phyloP scores from a whole-genome alignment of 1,140 invertebrate genomes.

The Zaprionus kolodkinae region DNA sequence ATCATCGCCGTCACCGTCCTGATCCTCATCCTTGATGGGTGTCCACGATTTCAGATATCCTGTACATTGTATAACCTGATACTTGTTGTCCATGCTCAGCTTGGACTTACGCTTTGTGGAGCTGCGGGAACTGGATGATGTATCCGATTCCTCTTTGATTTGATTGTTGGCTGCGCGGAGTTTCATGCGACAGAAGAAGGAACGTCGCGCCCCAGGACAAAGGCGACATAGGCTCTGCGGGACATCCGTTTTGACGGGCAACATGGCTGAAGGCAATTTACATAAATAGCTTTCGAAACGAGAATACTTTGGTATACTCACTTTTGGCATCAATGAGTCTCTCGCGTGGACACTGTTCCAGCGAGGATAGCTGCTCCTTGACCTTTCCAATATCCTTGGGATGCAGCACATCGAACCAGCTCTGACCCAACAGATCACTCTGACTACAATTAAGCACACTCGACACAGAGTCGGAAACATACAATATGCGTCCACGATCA shows the following conservation, averaged over 20 bases:
- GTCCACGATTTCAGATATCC: conserved; percentile 97
- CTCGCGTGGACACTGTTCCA: conserved; percentile 94
- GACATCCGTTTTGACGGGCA: conserved; percentile 94
- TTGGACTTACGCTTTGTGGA: conserved; percentile 89
- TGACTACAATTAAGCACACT: conserved; percentile 93
- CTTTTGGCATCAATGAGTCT: conserved; percentile 96
- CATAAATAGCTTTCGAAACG: not conserved
- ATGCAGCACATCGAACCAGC: conserved; percentile 97
- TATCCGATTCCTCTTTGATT: conserved; percentile 91
- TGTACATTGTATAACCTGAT: conserved; percentile 93
- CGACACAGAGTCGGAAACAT: conserved; percentile 95
- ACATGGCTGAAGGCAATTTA: conserved; percentile 88
- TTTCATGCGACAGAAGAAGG: conserved; percentile 98
- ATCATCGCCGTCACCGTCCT: conserved; percentile 88
- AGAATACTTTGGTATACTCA: conserved; percentile 84
- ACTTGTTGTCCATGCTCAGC: conserved; percentile 88
- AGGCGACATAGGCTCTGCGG: conserved; percentile 90
- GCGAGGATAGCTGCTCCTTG: conserved; percentile 96
- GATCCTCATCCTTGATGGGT: conserved; percentile 90
- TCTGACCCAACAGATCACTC: conserved; percentile 95
- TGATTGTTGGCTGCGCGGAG: conserved; percentile 86
- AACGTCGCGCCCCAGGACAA: conserved; percentile 94
- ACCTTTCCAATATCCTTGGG: conserved; percentile 97
- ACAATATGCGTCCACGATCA: conserved; percentile 94
- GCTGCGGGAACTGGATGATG: conserved; percentile 87